Conservation (phyloP, 2,888 invertebrate genomes). For the Meteorus cinctellus region DNA sequence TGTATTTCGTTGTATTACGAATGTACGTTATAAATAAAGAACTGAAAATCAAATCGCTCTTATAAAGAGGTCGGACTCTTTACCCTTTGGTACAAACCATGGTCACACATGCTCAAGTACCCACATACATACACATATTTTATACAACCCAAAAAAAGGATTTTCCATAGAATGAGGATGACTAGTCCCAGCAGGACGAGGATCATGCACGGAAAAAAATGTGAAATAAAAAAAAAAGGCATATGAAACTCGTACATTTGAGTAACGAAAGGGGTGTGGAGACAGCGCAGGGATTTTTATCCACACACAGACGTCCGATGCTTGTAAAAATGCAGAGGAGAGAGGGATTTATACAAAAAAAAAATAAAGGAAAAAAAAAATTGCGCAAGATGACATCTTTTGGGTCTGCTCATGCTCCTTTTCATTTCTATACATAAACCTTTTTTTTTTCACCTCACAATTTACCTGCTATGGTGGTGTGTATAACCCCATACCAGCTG, state of each 20-base stretch:
- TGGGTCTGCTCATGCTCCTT: slow-evolving; percentile 52
- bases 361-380: slow-evolving; percentile 58
- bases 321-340: slow-evolving; percentile 5
- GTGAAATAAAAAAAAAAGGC: slow-evolving; percentile 38
- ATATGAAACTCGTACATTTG: slow-evolving; percentile 60
- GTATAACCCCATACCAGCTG: slow-evolving; percentile 59
- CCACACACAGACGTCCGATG: not conserved
- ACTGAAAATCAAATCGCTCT: no score
- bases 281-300: slow-evolving; percentile 7
- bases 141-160: slow-evolving; percentile 11
- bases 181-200: slow-evolving; percentile 5
- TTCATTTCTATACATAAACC: slow-evolving; percentile 64
- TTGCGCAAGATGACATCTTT: slow-evolving; percentile 71
- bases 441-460: slow-evolving; percentile 25
- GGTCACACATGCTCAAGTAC: no score
- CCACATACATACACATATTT: no score
- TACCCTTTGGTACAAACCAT: no score
- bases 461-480: slow-evolving; percentile 50
- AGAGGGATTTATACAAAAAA: slow-evolving; percentile 3
- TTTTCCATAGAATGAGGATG: slow-evolving; percentile 36
- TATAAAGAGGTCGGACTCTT: no score
- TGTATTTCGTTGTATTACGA: no score
- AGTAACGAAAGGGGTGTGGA: slow-evolving; percentile 46
- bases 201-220: not conserved
- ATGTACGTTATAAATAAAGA: no score